Base-by-base conservation (phyloP, 1,140 invertebrate genomes). In the Pseudomyrmex pallidus region DNA sequence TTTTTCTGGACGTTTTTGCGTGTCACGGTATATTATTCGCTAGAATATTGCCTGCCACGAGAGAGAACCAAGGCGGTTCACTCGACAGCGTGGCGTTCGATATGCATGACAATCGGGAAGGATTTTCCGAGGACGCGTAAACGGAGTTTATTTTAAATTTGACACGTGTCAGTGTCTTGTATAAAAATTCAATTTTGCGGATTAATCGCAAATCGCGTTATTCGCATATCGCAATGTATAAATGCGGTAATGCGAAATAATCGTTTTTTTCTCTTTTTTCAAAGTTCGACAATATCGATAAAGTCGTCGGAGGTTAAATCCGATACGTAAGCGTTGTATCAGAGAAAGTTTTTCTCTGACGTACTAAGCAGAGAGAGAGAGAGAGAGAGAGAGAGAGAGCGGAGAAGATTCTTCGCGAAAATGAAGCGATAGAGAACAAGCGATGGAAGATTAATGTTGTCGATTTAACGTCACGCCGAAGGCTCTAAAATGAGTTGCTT, bases 81-180 rank as follows among this genome's bases (percentile, higher is more conserved):
- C 15, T 59, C 44, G 9, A 72, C 0, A 35, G 20, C 20, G 13
- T 70, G 13, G 46, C 20, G 54, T 57, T 54, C 22, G 61, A 76
- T 76, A 44, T 54, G 48, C 61, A 44, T 15, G 35, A 59, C 66
- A 59, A 80, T 72, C 76, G 66, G n/a, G 70, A 59, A 25, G 12
- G 20, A 59, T 59, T 80, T 1, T 12, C 35, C 44, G 25, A 15
- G 20, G 1, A 50, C 59, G 5, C 35, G 48, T 35, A 72, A 80
- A 80, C 20, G 20, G 59, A 17, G 44, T 78, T 35, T 72, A 48
- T 59, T 80, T 80, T 35, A 80, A 59, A 80, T 80, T 50, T 48
- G 20, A 70, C 66, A 48, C 22, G 13, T 48, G 44, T 80, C 52
- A 17, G 35, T 64, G 35, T 5, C 12, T 13, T 22, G 44, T 22